phyloP scores from a whole-genome alignment of 1,140 invertebrate genomes.

The Anoplophora glabripennis region DNA sequence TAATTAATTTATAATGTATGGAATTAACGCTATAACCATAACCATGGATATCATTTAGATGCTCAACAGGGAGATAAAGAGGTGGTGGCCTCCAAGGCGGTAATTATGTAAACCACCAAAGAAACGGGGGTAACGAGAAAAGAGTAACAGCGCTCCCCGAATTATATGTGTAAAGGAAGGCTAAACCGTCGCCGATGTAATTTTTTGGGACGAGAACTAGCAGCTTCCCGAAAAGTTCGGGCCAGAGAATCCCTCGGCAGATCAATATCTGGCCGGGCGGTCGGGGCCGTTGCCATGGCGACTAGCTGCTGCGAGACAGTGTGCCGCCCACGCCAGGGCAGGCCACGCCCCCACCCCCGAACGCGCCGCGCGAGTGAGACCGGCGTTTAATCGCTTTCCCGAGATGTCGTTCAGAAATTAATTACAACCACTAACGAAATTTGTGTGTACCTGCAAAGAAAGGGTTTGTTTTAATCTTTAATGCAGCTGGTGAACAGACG shows the following conservation, averaged over 20 bases:
- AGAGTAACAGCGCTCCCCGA: slow-evolving; percentile 26
- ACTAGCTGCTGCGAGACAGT: slow-evolving; percentile 50
- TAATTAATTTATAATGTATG: no score
- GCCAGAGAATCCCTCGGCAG: slow-evolving; percentile 36
- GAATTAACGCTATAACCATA: no score
- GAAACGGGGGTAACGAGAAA: neutral
- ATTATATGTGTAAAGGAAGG: slow-evolving; percentile 30
- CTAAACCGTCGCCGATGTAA: slow-evolving; percentile 35
- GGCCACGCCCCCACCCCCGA: slow-evolving; percentile 25
- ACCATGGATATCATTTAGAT: no score
- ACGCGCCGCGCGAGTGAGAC: neutral
- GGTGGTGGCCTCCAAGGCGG: neutral
- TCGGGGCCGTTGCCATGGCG: slow-evolving; percentile 37
- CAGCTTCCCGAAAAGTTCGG: slow-evolving; percentile 16
- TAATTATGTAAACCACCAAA: neutral
- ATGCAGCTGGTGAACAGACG: neutral
- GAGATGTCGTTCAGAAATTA: slow-evolving; percentile 46
- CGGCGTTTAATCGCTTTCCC: slow-evolving; percentile 43
- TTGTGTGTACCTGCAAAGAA: slow-evolving; percentile 32
- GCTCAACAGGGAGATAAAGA: neutral
- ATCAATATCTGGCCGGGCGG: slow-evolving; percentile 48
- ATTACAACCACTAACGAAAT: slow-evolving; percentile 43
- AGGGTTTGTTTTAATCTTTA: slow-evolving; percentile 10
- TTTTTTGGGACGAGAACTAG: slow-evolving; percentile 29
- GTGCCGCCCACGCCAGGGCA: slow-evolving; percentile 45